phyloP scores from a whole-genome alignment of 2,888 invertebrate species.

The Tenthredo mesomela region DNA sequence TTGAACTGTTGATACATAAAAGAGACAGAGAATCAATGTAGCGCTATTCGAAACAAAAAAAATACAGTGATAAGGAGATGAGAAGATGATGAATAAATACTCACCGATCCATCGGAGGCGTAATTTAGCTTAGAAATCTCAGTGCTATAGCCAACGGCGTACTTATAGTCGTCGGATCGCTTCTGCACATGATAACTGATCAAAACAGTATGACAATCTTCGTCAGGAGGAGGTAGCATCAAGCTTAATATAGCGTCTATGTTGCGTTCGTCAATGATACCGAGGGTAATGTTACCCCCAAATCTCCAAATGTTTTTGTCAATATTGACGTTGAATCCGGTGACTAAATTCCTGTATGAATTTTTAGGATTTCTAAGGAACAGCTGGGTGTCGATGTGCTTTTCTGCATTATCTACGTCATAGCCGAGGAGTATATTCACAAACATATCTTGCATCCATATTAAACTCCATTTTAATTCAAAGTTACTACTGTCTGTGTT shows the following conservation, averaged over 20 bases:
- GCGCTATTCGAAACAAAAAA: conserved; percentile 39
- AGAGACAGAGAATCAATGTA: conserved; percentile 49
- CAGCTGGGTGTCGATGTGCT: conserved; percentile 77
- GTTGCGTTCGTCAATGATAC: conserved; percentile 79
- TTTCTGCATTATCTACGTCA: conserved; percentile 75
- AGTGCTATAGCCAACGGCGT: conserved; percentile 81
- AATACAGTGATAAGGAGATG: no score
- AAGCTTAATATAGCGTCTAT: conserved; percentile 80
- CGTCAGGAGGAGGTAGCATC: conserved; percentile 83
- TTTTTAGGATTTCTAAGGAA: conserved; percentile 81
- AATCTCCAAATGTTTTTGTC: conserved; percentile 81
- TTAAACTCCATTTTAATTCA: conserved; percentile 79
- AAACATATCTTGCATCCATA: conserved; percentile 77
- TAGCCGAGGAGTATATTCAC: conserved; percentile 75
- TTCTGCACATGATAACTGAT: conserved; percentile 78
- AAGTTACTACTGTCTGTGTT: conserved; percentile 78
- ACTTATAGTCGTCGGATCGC: conserved; percentile 76
- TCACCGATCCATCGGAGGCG: conserved; percentile 82
- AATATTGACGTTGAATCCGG: conserved; percentile 81
- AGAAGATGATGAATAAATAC: conserved; percentile 61
- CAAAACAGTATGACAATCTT: conserved; percentile 82
- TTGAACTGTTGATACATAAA: conserved; percentile 64
- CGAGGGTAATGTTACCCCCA: conserved; percentile 82
- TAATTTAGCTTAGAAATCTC: conserved; percentile 80
- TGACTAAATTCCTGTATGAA: conserved; percentile 78